phyloP scores from a whole-genome alignment of 2,888 invertebrate genomes.

The Tricholauxania praeusta region DNA sequence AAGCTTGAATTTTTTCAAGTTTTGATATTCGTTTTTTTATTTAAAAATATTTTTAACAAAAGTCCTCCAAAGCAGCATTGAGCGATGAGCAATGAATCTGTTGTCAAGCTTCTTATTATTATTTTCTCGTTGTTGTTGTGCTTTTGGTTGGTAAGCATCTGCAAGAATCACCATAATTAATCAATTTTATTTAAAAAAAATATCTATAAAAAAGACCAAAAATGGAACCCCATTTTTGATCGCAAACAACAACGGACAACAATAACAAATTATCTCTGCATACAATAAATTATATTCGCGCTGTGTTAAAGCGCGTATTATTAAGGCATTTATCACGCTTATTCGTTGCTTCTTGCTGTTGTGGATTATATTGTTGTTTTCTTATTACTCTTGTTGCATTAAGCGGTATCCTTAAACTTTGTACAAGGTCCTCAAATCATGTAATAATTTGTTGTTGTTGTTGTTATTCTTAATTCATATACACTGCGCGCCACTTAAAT shows the following conservation, averaged over 20 bases:
- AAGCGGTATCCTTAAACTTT: conserved; percentile 15
- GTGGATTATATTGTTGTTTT: background rate
- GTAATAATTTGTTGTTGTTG: conserved; percentile 3
- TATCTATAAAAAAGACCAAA: too few relatives aligned
- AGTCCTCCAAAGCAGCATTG: background rate
- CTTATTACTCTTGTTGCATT: background rate
- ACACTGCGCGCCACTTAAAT: too few relatives aligned
- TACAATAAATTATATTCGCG: conserved; percentile 65
- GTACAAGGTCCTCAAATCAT: background rate
- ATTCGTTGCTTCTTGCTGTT: background rate
- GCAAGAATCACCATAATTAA: conserved; percentile 30
- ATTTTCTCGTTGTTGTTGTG: conserved; percentile 8
- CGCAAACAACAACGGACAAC: background rate
- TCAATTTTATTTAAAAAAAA: conserved; percentile 29
- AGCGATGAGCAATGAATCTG: background rate
- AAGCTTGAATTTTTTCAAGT: background rate
- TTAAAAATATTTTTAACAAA: background rate
- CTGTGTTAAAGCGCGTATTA: conserved; percentile 55
- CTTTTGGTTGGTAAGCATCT: background rate
- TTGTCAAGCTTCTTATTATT: background rate
- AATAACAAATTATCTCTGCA: conserved; percentile 48
- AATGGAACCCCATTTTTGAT: background rate
- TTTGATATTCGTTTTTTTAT: background rate
- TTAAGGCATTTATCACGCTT: conserved; percentile 12
- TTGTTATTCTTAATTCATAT: background rate